Evolutionary conservation across 1,140 invertebrate species (phyloP).

Genomic region (Drosophila sechellia): DNA sequence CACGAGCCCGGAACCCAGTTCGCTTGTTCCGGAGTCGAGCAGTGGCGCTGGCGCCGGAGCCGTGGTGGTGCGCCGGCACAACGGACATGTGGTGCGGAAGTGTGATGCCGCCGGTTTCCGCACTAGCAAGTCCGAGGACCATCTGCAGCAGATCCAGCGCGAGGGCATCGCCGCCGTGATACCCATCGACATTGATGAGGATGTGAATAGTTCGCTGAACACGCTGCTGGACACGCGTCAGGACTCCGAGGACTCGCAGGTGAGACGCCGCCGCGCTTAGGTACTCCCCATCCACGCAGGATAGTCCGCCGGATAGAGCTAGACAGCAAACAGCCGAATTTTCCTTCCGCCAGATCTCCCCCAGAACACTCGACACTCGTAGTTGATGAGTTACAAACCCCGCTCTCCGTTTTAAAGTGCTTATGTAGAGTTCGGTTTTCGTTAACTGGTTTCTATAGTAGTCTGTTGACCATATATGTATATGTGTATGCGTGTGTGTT

Average conservation of each 20-base stretch:
- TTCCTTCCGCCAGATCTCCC: conserved; percentile 32
- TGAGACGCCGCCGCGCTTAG: conserved; percentile 23
- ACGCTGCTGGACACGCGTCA: conserved; percentile 93
- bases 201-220: conserved; percentile 95
- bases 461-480: conserved; percentile 27
- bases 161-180: conserved; percentile 87
- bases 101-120: conserved; percentile 86
- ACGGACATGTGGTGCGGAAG: conserved; percentile 76
- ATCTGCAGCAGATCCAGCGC: conserved; percentile 88
- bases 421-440: conserved; percentile 41
- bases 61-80: conserved; percentile 81
- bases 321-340: conserved; percentile 24
- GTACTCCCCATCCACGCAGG: conserved; percentile 4
- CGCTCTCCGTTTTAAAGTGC: conserved; percentile 31
- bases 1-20: conserved; percentile 90
- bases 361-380: conserved; percentile 41
- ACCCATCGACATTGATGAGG: conserved; percentile 96
- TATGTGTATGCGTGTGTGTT: conserved; percentile 43
- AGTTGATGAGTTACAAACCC: conserved; percentile 29
- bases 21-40: conserved; percentile 84
- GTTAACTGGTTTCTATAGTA: conserved; percentile 46
- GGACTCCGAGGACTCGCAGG: conserved; percentile 87
- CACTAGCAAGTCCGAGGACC: conserved; percentile 94
- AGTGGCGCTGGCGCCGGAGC: conserved; percentile 78
- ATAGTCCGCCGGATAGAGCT: conserved; percentile 19